Evolutionary conservation across 2,797 vertebrate species (phyloP), one percentile per base, ranked within the genome.

Genomic region (Ateles fusciceps): DNA sequence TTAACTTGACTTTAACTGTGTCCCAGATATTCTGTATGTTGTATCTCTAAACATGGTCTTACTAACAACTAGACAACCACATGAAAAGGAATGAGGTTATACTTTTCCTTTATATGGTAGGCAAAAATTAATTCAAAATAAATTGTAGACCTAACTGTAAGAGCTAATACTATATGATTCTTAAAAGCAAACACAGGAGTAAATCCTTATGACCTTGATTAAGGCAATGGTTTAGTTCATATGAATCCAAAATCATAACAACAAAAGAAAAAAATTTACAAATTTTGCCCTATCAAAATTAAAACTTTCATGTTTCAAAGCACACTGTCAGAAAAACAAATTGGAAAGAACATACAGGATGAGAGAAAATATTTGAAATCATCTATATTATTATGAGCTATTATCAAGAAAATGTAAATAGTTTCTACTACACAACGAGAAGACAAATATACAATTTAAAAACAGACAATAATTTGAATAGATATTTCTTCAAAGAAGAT

Each of bases 61-160:
- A 36, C 33, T 59, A 81, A 72, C 2, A 75, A 75, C 19, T 52
- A 13, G 2, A 71, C 22, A 95, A 48, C 4, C 7, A 61, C 3
- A 11, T 57, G 78, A 76, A 33, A 76, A 91, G 85, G 8, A 91
- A 87, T 76, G 19, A 36, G 26, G 11, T 33, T n/a, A 7, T 30
- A 28, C 9, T 2, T 1, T 88, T 57, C 68, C 6, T 9, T 75
- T 17, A 88, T 33, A 36, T 0, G 9, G 26, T 28, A 93, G 28
- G 89, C 15, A 95, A 91, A 95, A 78, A 71, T 4, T 71, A 68
- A 83, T 61, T 75, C 11, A 74, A 96, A 95, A 57, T 64, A 11
- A 6, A 50, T 48, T 7, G 79, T 28, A 87, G 11, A 57, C 7
- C 4, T 61, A 44, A 57, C 50, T 57, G 4, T 21, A 74, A 74